Evolutionary conservation across 2,888 invertebrate genomes (phyloP), one percentile per base, ranked within the genome.

Genomic region (Drosophila fulvimacula): DNA sequence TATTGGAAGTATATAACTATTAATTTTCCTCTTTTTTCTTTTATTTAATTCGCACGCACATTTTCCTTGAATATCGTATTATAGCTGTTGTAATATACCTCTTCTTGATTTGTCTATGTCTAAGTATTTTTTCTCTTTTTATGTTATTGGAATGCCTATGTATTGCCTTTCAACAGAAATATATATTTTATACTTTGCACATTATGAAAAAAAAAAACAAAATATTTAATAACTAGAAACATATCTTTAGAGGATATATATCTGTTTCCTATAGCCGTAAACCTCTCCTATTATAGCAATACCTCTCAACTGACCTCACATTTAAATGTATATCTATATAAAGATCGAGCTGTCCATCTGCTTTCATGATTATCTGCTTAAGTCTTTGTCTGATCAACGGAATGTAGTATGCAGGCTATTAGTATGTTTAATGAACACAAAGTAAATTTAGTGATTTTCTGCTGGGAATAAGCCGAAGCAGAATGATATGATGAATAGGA

Each of bases 41-140:
- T 17, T 11, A 10, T 48, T 48, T 48, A 17, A 5, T 48, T 48
- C 30, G 46, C 46, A 48, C 30, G 46, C 30, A 48, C 17, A 46
- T 46, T 46, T 27, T 46, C 2, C 27, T 24, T 44, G 24, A 15
- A 48, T 48, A 48, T 30, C 0, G 17, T 30, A 48, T 17, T 48
- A 30, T 30, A 17, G 46, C 46, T 11, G 30, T 48, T n/a, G 27
- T 46, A n/a, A 27, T 46, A 9, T 46, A 10, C 24, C 5, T 46
- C 30, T 17, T 30, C 11, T 30, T 48, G 0, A 30, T 48, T 48
- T 48, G 46, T 30, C 17, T 48, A 27, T 27, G 11, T 48, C 46
- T 17, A 48, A 17, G 11, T 48, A 5, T 11, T 5, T 46, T 11
- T 48, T 10, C 17, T 6, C 6, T 30, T 17, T 17, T 48, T 48